A percentile compares a stretch with the other conserved stretches of the same genome.
Conservation (phyloP, 2,888 invertebrate genomes). For the Hyposoter dolosus region DNA sequence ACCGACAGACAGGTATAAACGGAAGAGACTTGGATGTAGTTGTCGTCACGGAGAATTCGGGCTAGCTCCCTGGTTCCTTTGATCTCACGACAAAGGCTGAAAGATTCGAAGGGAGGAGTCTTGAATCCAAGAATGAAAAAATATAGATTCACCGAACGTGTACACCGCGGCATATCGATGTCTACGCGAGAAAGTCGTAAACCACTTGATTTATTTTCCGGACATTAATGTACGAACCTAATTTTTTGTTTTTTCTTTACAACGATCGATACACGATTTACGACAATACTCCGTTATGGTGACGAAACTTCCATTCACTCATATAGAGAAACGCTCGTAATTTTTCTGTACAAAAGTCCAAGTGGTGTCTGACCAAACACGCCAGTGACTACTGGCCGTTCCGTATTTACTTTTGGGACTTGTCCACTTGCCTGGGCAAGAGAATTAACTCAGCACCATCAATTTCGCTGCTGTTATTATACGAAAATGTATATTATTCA, state of each 20-base stretch:
- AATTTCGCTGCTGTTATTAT: background rate
- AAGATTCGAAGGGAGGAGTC: constrained; percentile 30
- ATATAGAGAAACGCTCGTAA: background rate
- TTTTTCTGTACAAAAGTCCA: background rate
- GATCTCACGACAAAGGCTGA: constrained; percentile 63
- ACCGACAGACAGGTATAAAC: background rate
- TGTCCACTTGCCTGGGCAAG: background rate
- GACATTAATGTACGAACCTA: background rate
- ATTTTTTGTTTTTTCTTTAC: background rate
- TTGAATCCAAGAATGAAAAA: constrained; percentile 26
- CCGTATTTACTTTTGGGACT: background rate
- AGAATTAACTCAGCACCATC: background rate
- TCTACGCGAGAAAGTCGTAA: background rate
- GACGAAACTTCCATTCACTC: background rate
- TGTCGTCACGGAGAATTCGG: constrained; percentile 61
- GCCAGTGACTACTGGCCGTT: background rate
- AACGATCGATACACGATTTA: background rate
- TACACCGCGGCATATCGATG: background rate
- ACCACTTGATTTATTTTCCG: background rate
- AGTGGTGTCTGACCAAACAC: background rate
- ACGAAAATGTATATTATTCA: background rate
- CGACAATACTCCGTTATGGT: background rate
- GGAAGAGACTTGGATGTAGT: constrained; percentile 32
- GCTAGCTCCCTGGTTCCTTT: constrained; percentile 51
- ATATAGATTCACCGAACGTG: constrained; percentile 15